phyloP scores from a whole-genome alignment of 2,113 vertebrate species.

The Ptilonorhynchus violaceus region DNA sequence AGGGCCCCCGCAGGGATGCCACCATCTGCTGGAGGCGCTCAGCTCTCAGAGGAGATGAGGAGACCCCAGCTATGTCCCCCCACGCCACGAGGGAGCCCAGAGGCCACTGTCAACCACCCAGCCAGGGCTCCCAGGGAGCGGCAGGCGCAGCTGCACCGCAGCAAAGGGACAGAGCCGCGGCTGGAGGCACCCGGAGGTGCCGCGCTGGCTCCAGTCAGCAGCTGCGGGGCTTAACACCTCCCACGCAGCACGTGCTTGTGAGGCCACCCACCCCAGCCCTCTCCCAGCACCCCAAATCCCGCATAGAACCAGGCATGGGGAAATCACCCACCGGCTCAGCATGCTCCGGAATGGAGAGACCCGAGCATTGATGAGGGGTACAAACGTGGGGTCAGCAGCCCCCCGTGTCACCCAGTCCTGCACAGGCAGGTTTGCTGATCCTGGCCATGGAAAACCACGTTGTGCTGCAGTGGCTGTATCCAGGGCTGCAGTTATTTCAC shows the following conservation, averaged over 20 bases:
- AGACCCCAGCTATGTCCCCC: neutral
- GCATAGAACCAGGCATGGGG: neutral
- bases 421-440: neutral
- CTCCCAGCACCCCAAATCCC: neutral
- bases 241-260: neutral
- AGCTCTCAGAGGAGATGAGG: neutral
- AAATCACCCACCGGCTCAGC: neutral
- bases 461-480: neutral
- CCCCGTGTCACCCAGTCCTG: neutral
- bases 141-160: neutral
- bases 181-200: neutral
- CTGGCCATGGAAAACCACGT: neutral
- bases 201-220: neutral
- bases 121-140: neutral
- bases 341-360: accelerated
- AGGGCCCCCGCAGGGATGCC: accelerated
- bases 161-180: neutral
- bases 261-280: neutral
- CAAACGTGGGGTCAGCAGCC: accelerated
- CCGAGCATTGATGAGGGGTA: accelerated
- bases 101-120: neutral
- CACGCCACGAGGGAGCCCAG: accelerated
- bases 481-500: slow-evolving; percentile 15
- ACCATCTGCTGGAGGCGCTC: neutral
- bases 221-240: neutral